Evolutionary conservation across 2,888 invertebrate species (phyloP), one percentile per base, ranked within the genome.

Genomic region (Perdita meconis): DNA sequence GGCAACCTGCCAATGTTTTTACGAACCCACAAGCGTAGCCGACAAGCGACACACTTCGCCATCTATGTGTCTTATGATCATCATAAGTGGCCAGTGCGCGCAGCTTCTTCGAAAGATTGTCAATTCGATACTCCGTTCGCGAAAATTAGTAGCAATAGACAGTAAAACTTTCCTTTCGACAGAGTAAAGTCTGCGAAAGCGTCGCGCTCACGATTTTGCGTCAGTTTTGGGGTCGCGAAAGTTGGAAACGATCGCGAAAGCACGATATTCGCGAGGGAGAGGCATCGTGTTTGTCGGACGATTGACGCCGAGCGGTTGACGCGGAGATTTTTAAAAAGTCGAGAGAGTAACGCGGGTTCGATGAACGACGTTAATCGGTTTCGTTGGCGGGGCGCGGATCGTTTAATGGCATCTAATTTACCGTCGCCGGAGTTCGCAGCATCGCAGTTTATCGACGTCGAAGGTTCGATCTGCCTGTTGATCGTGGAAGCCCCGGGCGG

Each of bases 391-490:
- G 16, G 59, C 26, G 36, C 13, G 57, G 57, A 72, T 67, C 68
- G 68, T 72, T 74, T 72, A 74, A 59, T 34, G 24, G 26, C 40
- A 44, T 57, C 74, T 53, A 73, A 75, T 65, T 53, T 55, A 24
- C 36, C 50, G 34, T 60, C 30, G 44, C 19, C 8, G 56, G 34
- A 19, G 40, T 61, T 56, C 13, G 55, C 47, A 55, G 55, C 73
- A 16, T 50, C 59, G 57, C 44, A 74, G 73, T 75, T 66, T 40
- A 65, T 75, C 65, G 65, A 60, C 75, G 26, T 42, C 42, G 74
- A 50, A 30, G 63, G 40, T 59, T 56, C 78, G 70, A 70, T 60
- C 50, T 47, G 78, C 75, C 67, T 68, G 76, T 78, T 61, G 74
- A 76, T 70, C 78, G 51, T 68, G 55, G 47, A 47, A 63, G 67